Evolutionary conservation across 2,888 invertebrate genomes (phyloP).

Genomic region (Melieria picta): DNA sequence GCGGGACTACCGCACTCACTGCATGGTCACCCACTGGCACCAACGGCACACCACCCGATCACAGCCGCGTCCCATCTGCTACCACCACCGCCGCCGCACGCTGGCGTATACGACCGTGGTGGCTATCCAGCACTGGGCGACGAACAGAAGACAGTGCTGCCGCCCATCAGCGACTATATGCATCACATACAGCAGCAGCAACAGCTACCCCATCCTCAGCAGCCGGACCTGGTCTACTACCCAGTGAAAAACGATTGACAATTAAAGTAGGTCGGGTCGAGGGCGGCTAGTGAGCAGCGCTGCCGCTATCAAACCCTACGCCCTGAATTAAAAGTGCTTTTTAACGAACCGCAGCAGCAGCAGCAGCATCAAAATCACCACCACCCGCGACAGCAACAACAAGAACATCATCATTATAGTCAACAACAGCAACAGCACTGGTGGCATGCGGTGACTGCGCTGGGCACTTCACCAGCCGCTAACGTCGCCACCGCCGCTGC

Average conservation of each 20-base stretch:
- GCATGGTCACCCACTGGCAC: slow-evolving; percentile 52
- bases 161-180: slow-evolving; percentile 65
- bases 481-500: slow-evolving; percentile 33
- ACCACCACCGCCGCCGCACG: slow-evolving; percentile 56
- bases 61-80: slow-evolving; percentile 52
- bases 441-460: slow-evolving; percentile 40
- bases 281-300: not conserved
- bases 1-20: slow-evolving; percentile 49
- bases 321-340: no score
- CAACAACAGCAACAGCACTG: slow-evolving; percentile 45
- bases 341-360: slow-evolving; percentile 14
- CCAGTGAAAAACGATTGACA: slow-evolving; percentile 66
- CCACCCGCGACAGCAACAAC: slow-evolving; percentile 36
- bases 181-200: slow-evolving; percentile 61
- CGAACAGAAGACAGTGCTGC: slow-evolving; percentile 62
- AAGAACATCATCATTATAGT: slow-evolving; percentile 49
- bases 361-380: not conserved
- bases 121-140: slow-evolving; percentile 56
- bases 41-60: slow-evolving; percentile 53
- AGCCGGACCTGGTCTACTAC: slow-evolving; percentile 64
- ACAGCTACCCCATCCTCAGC: slow-evolving; percentile 50
- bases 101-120: slow-evolving; percentile 58
- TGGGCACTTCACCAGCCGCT: slow-evolving; percentile 35
- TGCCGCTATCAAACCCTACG: not conserved
- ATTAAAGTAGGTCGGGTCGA: slow-evolving; percentile 53